Percentiles rank a stretch among this genome's conserved stretches.
Evolutionary conservation across 1,140 invertebrate genomes (phyloP).

Genomic region (Drosophila sechellia): DNA sequence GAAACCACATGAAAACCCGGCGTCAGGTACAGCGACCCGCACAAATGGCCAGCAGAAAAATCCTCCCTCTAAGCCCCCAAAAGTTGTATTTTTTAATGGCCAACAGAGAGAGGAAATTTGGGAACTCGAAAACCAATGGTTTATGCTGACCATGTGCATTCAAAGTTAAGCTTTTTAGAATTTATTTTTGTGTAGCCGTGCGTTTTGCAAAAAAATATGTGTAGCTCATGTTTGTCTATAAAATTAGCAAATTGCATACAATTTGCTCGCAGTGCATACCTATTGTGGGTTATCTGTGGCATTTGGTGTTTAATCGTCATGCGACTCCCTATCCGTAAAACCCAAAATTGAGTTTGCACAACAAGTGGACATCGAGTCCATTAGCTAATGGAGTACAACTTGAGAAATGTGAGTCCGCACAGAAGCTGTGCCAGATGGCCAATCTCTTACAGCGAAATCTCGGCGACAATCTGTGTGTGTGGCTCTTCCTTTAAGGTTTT

Average conservation of each 20-base stretch:
- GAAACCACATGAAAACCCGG: slow-evolving; percentile 45
- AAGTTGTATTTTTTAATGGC: slow-evolving; percentile 51
- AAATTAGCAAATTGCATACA: no score
- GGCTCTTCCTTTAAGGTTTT: slow-evolving; percentile 20
- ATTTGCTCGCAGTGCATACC: slow-evolving; percentile 3
- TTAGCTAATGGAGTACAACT: slow-evolving; percentile 34
- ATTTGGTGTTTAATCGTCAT: slow-evolving; percentile 20
- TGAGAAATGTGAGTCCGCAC: neutral
- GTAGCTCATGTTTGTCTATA: no score
- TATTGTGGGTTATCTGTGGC: slow-evolving; percentile 56
- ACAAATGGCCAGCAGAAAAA: slow-evolving; percentile 53
- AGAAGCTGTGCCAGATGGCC: neutral
- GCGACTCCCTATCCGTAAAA: slow-evolving; percentile 8
- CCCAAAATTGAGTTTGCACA: slow-evolving; percentile 40
- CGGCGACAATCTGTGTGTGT: slow-evolving; percentile 24
- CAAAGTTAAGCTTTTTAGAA: no score
- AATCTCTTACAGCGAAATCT: slow-evolving; percentile 41
- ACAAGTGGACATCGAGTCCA: slow-evolving; percentile 46
- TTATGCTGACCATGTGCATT: neutral
- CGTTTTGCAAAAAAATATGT: no score
- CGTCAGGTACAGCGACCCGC: slow-evolving; percentile 21
- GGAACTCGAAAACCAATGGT: neutral
- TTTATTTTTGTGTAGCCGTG: neutral
- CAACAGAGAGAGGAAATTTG: neutral
- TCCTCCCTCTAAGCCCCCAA: slow-evolving; percentile 1